Evolutionary conservation across 2,888 invertebrate species (phyloP).

Genomic region (Agriotes lineatus): DNA sequence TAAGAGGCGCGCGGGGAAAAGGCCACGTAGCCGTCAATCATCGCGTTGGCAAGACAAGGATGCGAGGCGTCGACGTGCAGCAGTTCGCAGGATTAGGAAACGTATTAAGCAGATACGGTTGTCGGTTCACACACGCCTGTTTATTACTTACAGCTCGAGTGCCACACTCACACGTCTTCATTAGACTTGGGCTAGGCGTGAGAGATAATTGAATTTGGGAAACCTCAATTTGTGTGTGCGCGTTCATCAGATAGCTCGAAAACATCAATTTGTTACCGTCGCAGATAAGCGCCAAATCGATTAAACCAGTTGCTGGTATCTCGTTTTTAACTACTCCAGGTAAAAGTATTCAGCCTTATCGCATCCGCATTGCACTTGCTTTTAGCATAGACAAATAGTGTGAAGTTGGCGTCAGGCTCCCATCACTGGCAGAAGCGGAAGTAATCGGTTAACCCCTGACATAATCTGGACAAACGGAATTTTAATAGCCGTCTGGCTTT

Average conservation of each 20-base stretch:
- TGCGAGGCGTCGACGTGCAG: not conserved
- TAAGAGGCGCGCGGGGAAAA: not conserved
- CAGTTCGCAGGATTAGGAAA: not conserved
- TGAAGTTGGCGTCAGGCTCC: conserved; percentile 1
- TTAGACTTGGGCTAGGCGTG: conserved; percentile 13
- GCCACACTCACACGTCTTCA: conserved; percentile 16
- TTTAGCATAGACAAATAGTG: conserved; percentile 5
- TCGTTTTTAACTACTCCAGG: not conserved
- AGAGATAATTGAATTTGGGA: conserved; percentile 26
- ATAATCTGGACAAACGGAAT: conserved; percentile 23
- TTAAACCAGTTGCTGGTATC: not conserved
- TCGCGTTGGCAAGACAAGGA: not conserved
- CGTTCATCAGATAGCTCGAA: conserved; percentile 1
- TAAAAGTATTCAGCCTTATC: conserved; percentile 27
- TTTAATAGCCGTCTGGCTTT: conserved; percentile 4
- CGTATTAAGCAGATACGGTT: conserved; percentile 9
- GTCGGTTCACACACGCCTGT: conserved; percentile 3
- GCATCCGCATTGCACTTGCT: conserved; percentile 25
- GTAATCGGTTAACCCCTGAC: conserved; percentile 19
- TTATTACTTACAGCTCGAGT: conserved; percentile 4
- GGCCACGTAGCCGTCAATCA: no score
- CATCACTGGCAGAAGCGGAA: conserved; percentile 6
- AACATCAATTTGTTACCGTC: conserved; percentile 6
- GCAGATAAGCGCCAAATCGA: not conserved
- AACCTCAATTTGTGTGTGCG: conserved; percentile 9